phyloP scores from a whole-genome alignment of 2,113 vertebrate species.

The Thinocorus orbignyianus region DNA sequence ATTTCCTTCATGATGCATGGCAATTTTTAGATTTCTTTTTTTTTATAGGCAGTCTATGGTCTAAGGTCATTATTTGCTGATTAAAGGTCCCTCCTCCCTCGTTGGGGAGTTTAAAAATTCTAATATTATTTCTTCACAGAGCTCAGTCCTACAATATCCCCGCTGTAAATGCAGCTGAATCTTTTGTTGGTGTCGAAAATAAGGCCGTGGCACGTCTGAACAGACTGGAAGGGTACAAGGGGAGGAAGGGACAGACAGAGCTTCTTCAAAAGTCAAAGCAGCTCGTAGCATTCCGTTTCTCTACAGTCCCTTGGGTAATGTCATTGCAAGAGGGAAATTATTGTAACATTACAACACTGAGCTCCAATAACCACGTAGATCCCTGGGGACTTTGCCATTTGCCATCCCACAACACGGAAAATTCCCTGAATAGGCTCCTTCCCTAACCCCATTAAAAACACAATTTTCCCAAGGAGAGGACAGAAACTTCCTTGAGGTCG shows the following conservation, averaged over 20 bases:
- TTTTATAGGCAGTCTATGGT: background rate
- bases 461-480: background rate
- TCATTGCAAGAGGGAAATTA: conserved; percentile 1
- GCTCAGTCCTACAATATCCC: background rate
- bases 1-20: background rate
- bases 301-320: background rate
- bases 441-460: background rate
- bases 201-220: background rate
- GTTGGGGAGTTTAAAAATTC: background rate
- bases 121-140: background rate
- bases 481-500: background rate
- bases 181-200: background rate
- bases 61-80: background rate
- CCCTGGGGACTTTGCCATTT: background rate
- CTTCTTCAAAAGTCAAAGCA: background rate
- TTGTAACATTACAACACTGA: background rate
- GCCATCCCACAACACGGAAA: background rate
- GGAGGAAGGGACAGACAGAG: background rate
- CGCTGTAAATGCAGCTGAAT: background rate
- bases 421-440: background rate
- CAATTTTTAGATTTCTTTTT: background rate
- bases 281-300: background rate
- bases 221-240: background rate
- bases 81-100: background rate
- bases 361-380: background rate